phyloP scores from a whole-genome alignment of 2,797 vertebrate species.

The Carcharodon carcharias region DNA sequence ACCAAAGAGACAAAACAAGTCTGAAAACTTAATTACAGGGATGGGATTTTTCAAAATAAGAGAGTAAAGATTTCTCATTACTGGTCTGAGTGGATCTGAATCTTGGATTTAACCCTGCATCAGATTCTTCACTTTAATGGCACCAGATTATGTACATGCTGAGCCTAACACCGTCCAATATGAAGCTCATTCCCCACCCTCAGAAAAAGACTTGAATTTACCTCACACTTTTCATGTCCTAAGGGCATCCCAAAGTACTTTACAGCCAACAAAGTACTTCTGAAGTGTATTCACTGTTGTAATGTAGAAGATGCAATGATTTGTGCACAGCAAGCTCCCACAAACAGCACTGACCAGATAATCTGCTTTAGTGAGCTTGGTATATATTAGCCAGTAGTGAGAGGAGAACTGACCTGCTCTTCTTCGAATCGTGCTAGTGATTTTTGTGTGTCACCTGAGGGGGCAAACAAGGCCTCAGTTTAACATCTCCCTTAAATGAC shows the following conservation, averaged over 20 bases:
- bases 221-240: neutral
- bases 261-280: neutral
- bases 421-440: neutral
- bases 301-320: neutral
- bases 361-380: neutral
- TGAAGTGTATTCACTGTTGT: neutral
- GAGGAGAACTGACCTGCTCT: too few species aligned
- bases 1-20: neutral
- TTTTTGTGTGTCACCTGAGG: neutral
- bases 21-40: slow-evolving; percentile 29
- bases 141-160: neutral
- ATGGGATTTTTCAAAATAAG: neutral
- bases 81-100: neutral
- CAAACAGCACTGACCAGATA: neutral
- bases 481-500: neutral
- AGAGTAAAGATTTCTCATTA: neutral
- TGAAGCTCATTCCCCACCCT: neutral
- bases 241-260: neutral
- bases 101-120: neutral
- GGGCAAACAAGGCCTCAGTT: neutral
- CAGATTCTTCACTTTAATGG: neutral
- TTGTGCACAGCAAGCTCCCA: neutral
- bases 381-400: neutral
- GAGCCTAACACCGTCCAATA: neutral
- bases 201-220: neutral